Base-by-base conservation (phyloP, 2,113 vertebrate genomes). In the Phrynosoma platyrhinos region DNA sequence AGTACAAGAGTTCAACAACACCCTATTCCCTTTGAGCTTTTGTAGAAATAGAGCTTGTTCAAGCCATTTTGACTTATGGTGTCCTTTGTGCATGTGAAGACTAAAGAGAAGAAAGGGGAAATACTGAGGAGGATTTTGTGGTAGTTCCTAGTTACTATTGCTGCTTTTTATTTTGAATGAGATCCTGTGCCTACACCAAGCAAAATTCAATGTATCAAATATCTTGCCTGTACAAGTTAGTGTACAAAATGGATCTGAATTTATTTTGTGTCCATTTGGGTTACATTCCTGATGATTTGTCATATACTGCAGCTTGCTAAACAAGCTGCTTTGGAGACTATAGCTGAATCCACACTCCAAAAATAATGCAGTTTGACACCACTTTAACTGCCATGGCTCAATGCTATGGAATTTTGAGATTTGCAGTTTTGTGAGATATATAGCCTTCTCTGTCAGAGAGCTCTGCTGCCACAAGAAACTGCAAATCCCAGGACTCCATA, bases 1-100 rank as follows among this genome's bases (percentile, higher is more conserved):
- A 75, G 23, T n/a, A 30, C 64, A 25, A 76, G 7, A 87, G 79
- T 82, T 75, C 79, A 76, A n/a, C 86, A 66, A 47, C 86, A 66
- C 71, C 71, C 30, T 36, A 18, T 66, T 87, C 58, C 86, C 30
- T 82, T 82, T 82, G 18, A 36, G 58, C 40, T 47, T 36, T 30
- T 71, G 72, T 82, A 8, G 75, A 75, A 42, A 30, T 64, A 75
- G 18, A 52, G 27, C 30, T 75, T 87, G 86, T 27, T 52, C 36
- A 66, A 75, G 66, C 82, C 40, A 13, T 74, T 74, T 82, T n/a
- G 71, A 13, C 74, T 87, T 23, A 75, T 76, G 36, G 76, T 6
- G 32, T 64, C 55, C 58, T 82, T 64, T 64, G 75, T 32, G n/a
- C 79, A n/a, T 42, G 18, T 75, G 32, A 85, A 62, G 40, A 36